These are phyloP conservation scores for Catocala sponsa DNA, from an alignment of 2,888 invertebrate genomes.

Conservation along the genomic window DNA sequence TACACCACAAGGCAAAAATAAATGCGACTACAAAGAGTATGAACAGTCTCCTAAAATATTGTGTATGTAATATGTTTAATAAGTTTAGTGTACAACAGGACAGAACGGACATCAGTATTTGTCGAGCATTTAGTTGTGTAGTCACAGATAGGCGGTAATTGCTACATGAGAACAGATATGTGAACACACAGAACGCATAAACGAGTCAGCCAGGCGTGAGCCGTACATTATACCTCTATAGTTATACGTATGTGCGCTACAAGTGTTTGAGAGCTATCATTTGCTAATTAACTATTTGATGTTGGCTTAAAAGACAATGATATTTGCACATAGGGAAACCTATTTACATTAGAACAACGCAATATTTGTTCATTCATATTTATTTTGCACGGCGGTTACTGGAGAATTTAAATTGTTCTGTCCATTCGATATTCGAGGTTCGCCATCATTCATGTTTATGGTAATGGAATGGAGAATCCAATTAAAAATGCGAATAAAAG, in stretches of 20 bases:
- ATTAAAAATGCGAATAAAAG: background rate
- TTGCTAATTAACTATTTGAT: slow-evolving; percentile 30
- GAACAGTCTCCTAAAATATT: no score
- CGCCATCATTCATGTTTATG: no score
- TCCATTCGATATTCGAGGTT: no score
- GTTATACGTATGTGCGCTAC: no score
- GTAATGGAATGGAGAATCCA: background rate
- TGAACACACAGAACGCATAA: background rate
- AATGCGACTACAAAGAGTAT: no score
- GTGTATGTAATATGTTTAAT: no score
- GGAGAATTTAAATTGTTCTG: background rate
- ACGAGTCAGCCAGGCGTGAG: background rate
- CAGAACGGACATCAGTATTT: background rate
- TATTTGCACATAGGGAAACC: slow-evolving; percentile 6
- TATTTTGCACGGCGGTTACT: background rate
- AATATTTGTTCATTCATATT: slow-evolving; percentile 3
- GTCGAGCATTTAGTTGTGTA: background rate
- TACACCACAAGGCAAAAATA: no score
- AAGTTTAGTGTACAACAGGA: no score
- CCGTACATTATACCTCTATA: no score
- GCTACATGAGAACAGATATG: background rate
- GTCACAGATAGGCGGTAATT: slow-evolving; percentile 4
- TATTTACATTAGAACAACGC: slow-evolving; percentile 1
- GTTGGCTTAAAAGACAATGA: slow-evolving; percentile 22
- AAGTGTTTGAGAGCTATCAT: slow-evolving; percentile 15